A percentile compares a stretch with the other conserved stretches of the same genome.
Conservation (phyloP, 2,113 vertebrate genomes). For the Perca schrenkii region DNA sequence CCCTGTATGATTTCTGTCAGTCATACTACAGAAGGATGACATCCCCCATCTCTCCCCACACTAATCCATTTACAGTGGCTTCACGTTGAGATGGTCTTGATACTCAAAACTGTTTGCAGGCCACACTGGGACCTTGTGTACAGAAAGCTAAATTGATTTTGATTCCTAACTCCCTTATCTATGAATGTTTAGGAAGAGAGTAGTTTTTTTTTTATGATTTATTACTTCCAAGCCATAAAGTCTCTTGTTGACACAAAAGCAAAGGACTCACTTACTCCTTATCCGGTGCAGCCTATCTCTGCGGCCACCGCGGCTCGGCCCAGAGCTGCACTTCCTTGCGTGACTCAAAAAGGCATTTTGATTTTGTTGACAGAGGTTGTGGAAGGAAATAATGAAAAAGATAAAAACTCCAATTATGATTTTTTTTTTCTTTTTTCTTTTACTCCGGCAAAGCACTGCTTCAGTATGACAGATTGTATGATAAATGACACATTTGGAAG, state of each 20-base stretch:
- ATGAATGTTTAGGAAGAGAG: slow-evolving; percentile 86
- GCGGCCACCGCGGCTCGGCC: slow-evolving; percentile 68
- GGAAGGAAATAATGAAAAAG: slow-evolving; percentile 82
- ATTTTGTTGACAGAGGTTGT: slow-evolving; percentile 84
- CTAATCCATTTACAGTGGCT: slow-evolving; percentile 83
- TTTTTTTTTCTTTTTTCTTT: slow-evolving; percentile 51
- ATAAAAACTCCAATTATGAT: slow-evolving; percentile 86
- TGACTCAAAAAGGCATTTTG: slow-evolving; percentile 80
- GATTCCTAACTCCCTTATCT: slow-evolving; percentile 89
- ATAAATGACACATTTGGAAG: slow-evolving; percentile 80
- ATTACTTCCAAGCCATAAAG: slow-evolving; percentile 87
- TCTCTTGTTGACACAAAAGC: slow-evolving; percentile 85
- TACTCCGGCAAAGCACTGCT: slow-evolving; percentile 41
- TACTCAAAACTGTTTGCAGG: slow-evolving; percentile 77
- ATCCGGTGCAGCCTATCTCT: slow-evolving; percentile 71
- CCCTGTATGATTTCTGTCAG: slow-evolving; percentile 48
- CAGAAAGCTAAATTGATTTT: slow-evolving; percentile 87
- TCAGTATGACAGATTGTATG: slow-evolving; percentile 76
- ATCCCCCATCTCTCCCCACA: slow-evolving; percentile 26
- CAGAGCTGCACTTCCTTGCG: slow-evolving; percentile 59
- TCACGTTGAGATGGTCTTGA: slow-evolving; percentile 81
- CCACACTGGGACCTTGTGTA: slow-evolving; percentile 81
- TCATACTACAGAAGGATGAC: slow-evolving; percentile 44
- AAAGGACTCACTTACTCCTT: slow-evolving; percentile 67
- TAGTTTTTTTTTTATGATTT: slow-evolving; percentile 90